A percentile compares a stretch with the other conserved stretches of the same genome.
These are phyloP conservation scores for Toxotes chatareus DNA, from an alignment of 2,113 vertebrate genomes.

Conservation along the genomic window DNA sequence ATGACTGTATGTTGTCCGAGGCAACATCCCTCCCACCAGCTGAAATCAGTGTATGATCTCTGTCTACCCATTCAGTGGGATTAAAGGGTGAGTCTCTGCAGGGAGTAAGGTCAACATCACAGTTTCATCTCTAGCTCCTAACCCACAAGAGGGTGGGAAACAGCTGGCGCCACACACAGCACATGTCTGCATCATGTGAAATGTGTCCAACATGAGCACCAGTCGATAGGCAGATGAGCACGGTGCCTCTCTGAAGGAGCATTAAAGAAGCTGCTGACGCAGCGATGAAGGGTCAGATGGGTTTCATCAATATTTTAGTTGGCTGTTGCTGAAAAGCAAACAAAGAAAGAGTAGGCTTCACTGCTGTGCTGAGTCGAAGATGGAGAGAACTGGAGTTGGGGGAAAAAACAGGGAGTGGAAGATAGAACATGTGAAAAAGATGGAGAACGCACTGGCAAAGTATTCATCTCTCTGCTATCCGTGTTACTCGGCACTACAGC, in stretches of 20 bases:
- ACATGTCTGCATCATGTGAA: conserved; percentile 41
- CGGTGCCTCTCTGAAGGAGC: conserved; percentile 21
- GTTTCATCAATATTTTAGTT: conserved; percentile 76
- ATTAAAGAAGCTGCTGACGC: conserved; percentile 69
- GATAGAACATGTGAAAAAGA: conserved; percentile 11
- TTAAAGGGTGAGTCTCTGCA: conserved; percentile 53
- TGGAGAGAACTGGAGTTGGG: conserved; percentile 9
- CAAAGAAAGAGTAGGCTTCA: conserved; percentile 15
- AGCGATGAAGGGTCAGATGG: conserved; percentile 59
- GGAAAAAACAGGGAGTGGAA: not conserved
- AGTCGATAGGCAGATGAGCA: conserved; percentile 46
- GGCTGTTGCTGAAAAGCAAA: conserved; percentile 58
- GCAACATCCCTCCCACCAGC: not conserved
- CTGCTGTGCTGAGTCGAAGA: conserved; percentile 8
- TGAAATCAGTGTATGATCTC: conserved; percentile 41
- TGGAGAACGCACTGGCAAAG: not conserved
- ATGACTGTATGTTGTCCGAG: not conserved
- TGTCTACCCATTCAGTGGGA: conserved; percentile 23
- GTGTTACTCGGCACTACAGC: not conserved
- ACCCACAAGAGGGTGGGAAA: conserved; percentile 27
- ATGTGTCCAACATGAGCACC: conserved; percentile 1
- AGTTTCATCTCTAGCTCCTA: conserved; percentile 20
- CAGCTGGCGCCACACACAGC: conserved; percentile 38
- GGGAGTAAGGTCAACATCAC: conserved; percentile 44
- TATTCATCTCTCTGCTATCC: conserved; percentile 23